phyloP scores from a whole-genome alignment of 2,888 invertebrate species.

The Rhagonycha lutea region DNA sequence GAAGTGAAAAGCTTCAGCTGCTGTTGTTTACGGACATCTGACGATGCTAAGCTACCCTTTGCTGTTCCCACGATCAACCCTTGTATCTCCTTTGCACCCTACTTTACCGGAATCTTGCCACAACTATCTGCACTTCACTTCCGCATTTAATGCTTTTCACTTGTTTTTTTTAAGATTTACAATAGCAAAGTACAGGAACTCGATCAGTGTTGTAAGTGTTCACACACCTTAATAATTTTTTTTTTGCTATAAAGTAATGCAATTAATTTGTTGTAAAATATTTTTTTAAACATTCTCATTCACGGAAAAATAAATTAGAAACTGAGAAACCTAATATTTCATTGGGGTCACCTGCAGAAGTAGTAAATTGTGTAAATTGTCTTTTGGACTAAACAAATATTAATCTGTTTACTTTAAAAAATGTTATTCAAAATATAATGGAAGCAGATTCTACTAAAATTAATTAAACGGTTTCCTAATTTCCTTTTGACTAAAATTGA shows the following conservation, averaged over 20 bases:
- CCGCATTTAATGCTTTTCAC: slow-evolving; percentile 48
- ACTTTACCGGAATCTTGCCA: slow-evolving; percentile 52
- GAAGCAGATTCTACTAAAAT: not conserved
- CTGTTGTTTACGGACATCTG: slow-evolving; percentile 33
- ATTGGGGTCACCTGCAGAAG: not conserved
- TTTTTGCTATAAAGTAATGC: not conserved
- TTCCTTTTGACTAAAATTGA: not conserved
- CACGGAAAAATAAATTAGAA: not conserved
- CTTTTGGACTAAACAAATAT: not conserved
- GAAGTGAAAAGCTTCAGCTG: slow-evolving; percentile 32
- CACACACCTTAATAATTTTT: not conserved
- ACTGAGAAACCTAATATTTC: not conserved
- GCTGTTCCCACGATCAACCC: slow-evolving; percentile 52
- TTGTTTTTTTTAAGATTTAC: slow-evolving; percentile 7
- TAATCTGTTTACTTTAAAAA: not conserved
- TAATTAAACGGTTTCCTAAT: not conserved
- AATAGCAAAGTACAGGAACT: slow-evolving; percentile 6
- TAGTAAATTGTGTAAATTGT: not conserved
- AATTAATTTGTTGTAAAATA: not conserved
- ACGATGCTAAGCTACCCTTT: slow-evolving; percentile 42
- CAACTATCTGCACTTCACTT: slow-evolving; percentile 49
- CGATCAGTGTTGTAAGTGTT: not conserved
- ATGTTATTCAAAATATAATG: not conserved
- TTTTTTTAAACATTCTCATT: not conserved
- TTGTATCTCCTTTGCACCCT: slow-evolving; percentile 46